These are phyloP conservation scores for Strix uralensis DNA, from an alignment of 2,113 vertebrate genomes.

Conservation along the genomic window DNA sequence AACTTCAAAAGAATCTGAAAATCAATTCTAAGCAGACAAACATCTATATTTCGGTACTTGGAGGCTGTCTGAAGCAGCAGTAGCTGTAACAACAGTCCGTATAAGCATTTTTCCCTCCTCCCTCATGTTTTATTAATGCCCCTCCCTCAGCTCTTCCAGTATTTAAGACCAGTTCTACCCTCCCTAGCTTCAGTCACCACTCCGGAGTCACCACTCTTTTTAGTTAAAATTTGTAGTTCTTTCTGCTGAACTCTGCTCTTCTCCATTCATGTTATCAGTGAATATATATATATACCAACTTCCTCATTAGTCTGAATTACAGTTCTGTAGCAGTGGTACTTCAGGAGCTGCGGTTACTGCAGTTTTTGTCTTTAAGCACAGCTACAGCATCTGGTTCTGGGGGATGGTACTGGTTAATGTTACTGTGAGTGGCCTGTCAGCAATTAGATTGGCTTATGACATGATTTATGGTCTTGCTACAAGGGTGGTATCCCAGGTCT, in stretches of 20 bases:
- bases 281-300: accelerated
- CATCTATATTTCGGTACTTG: neutral
- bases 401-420: neutral
- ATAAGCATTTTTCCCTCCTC: neutral
- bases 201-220: neutral
- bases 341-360: neutral
- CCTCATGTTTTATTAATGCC: neutral
- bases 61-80: neutral
- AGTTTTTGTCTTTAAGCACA: neutral
- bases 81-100: neutral
- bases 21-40: neutral
- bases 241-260: neutral
- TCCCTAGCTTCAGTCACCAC: neutral
- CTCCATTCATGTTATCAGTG: accelerated
- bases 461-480: neutral
- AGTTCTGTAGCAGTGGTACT: neutral
- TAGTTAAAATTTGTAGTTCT: neutral
- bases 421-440: slow-evolving; percentile 5
- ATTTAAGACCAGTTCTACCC: neutral
- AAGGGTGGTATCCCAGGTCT: neutral
- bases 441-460: neutral
- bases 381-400: neutral
- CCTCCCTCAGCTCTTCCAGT: neutral
- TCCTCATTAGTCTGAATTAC: neutral
- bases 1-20: neutral